phyloP scores from a whole-genome alignment of 2,113 vertebrate species.

The Elephas maximus region DNA sequence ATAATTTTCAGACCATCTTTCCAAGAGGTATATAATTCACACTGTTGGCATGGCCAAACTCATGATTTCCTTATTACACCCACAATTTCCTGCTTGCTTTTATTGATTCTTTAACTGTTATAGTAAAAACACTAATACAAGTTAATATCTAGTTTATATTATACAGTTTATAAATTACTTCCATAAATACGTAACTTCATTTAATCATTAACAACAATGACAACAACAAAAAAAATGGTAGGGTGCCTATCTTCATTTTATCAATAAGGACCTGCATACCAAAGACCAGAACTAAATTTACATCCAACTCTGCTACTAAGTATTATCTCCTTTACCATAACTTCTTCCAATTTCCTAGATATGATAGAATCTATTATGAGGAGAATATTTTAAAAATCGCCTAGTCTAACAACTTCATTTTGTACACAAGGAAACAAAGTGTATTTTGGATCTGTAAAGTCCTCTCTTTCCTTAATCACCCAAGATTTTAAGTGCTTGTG shows the following conservation, averaged over 20 bases:
- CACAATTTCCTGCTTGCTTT: neutral
- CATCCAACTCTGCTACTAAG: neutral
- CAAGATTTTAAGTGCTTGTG: too few species aligned
- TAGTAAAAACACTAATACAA: neutral
- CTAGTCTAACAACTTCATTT: neutral
- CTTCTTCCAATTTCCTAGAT: neutral
- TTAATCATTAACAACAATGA: neutral
- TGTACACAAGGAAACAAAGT: neutral
- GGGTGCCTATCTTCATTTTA: neutral
- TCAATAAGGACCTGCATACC: neutral
- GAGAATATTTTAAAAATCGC: neutral
- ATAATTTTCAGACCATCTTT: neutral
- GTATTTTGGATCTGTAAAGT: too few species aligned
- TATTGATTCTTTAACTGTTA: neutral
- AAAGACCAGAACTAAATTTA: neutral
- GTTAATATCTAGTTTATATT: neutral
- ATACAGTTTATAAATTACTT: neutral
- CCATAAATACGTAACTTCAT: neutral
- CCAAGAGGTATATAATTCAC: neutral
- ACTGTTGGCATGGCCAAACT: neutral
- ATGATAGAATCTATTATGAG: neutral
- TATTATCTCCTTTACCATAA: neutral
- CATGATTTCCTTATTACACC: neutral
- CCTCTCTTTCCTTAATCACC: too few species aligned
- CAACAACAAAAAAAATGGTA: neutral